Conservation (phyloP, 2,113 vertebrate genomes). For the Malurus elegans region DNA sequence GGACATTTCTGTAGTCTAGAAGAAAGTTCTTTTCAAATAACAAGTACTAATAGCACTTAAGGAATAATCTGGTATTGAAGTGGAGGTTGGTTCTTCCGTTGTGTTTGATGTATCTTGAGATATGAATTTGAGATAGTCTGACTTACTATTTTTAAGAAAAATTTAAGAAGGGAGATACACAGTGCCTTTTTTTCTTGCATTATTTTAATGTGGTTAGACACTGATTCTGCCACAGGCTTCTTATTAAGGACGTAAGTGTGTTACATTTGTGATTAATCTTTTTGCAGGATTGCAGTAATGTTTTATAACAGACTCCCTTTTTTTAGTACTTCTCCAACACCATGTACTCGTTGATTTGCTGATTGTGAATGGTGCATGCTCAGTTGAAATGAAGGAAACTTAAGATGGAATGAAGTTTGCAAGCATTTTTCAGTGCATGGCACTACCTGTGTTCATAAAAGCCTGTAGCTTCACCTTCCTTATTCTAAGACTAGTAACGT, state of each 20-base stretch:
- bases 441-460: background rate
- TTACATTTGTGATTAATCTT: background rate
- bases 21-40: background rate
- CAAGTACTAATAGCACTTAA: background rate
- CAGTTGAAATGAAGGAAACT: background rate
- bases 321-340: background rate
- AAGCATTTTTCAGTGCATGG: background rate
- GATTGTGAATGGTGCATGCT: background rate
- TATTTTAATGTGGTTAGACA: background rate
- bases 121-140: background rate
- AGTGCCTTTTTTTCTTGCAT: background rate
- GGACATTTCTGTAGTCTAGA: background rate
- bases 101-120: background rate
- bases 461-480: background rate
- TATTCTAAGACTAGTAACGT: background rate
- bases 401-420: background rate
- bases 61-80: background rate
- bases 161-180: background rate
- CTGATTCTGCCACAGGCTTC: background rate
- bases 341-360: background rate
- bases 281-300: background rate
- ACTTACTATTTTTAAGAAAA: background rate
- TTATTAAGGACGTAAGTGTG: background rate
- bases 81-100: background rate
- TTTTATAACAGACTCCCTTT: background rate